Evolutionary conservation across 2,888 invertebrate species (phyloP), one percentile per base, ranked within the genome.

Genomic region (Chorisops tibialis): DNA sequence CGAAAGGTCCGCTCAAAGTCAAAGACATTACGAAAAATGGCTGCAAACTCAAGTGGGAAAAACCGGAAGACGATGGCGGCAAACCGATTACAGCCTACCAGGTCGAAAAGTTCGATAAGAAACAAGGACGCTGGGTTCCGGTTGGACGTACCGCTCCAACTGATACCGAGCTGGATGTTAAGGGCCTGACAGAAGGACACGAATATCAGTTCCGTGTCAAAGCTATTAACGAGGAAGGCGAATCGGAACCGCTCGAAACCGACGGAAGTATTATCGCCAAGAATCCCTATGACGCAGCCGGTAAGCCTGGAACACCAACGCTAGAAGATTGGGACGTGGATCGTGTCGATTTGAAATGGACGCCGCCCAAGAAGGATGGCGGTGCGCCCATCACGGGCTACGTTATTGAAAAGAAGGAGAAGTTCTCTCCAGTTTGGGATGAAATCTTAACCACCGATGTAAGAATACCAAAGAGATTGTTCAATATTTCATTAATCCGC

Each of bases 311-410:
- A 39, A 85, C 86, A 39, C 96, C 96, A 0, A 87, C 87, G 64
- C 83, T 96, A 67, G 87, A 87, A 50, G 95, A 95, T 73, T 96
- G 94, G 87, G 91, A 93, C 75, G 89, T 89, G 63, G 89, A 93
- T 76, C 87, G 90, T 65, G 93, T 94, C 54, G 91, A 93, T 76
- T 85, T 99, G 60, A 86, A 87, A 48, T 99, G 99, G 99, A 86
- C 88, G 0, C 89, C 93, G 73, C 99, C 99, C 2, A 87, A 93
- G 67, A 88, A 91, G 72, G 96, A 98, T 78, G 99, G 99, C 50
- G 99, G 99, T 18, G 92, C 96, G 14, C 96, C 96, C 1, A 93
- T 99, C 72, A 90, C 87, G n/a, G 96, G 96, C n/a, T 99, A 99
- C 75, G 82, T 94, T 59, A 89, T 96, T 72, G 95, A 96, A 80